These are phyloP conservation scores for Ganaspis sp. DNA, from an alignment of 1,140 invertebrate genomes.

Conservation along the genomic window DNA sequence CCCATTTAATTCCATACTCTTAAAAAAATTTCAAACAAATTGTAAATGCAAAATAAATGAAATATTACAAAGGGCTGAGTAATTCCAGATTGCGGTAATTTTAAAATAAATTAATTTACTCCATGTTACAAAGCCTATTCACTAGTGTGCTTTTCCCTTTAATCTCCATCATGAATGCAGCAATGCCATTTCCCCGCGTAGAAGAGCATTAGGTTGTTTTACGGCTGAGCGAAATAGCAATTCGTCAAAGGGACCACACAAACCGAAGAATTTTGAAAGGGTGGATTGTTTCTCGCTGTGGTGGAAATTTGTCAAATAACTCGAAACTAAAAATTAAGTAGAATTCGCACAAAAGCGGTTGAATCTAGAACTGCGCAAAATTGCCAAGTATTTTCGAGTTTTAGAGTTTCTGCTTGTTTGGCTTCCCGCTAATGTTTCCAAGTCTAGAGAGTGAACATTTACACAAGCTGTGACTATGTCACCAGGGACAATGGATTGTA, in stretches of 20 bases:
- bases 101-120: background rate
- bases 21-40: no score
- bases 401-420: no score
- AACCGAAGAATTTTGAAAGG: conserved; percentile 17
- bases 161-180: background rate
- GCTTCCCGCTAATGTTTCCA: no score
- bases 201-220: conserved; percentile 18
- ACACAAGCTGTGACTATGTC: conserved; percentile 3
- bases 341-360: background rate
- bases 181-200: background rate
- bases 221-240: conserved; percentile 9
- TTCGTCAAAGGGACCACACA: conserved; percentile 25
- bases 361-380: background rate
- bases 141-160: background rate
- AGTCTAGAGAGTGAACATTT: background rate
- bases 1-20: no score
- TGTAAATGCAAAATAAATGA: background rate
- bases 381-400: background rate
- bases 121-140: background rate
- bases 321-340: conserved; percentile 26
- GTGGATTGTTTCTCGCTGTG: conserved; percentile 28
- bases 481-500: conserved; percentile 14
- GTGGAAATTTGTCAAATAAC: conserved; percentile 24
- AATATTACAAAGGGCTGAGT: background rate
- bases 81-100: background rate